Percentiles rank a stretch among this genome's conserved stretches.
phyloP scores from a whole-genome alignment of 2,113 vertebrate species.

The Hiodon tergisus region DNA sequence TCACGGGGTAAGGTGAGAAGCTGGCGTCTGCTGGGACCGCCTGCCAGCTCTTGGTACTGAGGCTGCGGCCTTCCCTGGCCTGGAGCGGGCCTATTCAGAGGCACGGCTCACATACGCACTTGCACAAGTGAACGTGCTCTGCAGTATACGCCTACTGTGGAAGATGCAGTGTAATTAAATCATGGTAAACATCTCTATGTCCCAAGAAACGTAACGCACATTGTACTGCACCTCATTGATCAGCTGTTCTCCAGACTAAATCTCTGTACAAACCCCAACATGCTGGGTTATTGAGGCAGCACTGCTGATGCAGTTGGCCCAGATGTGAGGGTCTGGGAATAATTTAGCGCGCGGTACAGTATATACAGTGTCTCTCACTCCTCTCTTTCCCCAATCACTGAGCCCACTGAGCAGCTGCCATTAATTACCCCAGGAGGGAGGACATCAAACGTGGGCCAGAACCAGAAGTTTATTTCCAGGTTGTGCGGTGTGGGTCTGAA shows the following conservation, averaged over 20 bases:
- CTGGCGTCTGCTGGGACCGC: constrained; percentile 13
- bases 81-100: constrained; percentile 20
- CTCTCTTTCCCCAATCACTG: constrained; percentile 19
- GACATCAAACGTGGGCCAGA: not conserved
- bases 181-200: no score
- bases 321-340: constrained; percentile 28
- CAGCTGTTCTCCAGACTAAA: not conserved
- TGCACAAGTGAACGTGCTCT: not conserved
- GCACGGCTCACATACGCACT: not conserved
- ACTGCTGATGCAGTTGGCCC: constrained; percentile 21
- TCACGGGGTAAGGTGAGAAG: constrained; percentile 36
- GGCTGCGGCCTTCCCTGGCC: not conserved
- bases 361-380: constrained; percentile 27
- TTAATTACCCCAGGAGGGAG: not conserved
- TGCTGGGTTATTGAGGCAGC: constrained; percentile 38
- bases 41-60: not conserved
- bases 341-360: constrained; percentile 31
- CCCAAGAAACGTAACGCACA: no score
- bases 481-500: not conserved
- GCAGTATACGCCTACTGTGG: no score
- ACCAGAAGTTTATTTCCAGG: not conserved
- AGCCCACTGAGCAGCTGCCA: not conserved
- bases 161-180: no score
- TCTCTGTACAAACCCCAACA: constrained; percentile 27
- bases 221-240: no score